phyloP scores from a whole-genome alignment of 2,888 invertebrate species.

The Sympetrum striolatum region DNA sequence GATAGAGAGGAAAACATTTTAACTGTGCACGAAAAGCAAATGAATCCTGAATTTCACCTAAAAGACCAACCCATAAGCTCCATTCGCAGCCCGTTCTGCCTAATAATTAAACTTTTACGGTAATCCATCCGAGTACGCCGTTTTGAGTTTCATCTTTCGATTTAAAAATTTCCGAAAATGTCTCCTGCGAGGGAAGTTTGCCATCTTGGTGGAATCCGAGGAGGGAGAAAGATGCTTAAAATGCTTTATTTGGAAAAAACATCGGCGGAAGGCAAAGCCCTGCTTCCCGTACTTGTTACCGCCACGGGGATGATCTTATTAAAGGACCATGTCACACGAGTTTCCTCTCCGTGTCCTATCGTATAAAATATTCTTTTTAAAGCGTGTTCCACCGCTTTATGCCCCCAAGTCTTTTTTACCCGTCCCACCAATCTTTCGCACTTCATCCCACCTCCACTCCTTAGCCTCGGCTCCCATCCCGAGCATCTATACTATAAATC shows the following conservation, averaged over 20 bases:
- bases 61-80: too few species aligned
- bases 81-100: too few species aligned
- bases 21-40: too few species aligned
- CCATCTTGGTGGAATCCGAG: background rate
- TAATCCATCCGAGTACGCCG: too few species aligned
- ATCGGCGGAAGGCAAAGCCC: background rate
- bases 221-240: background rate
- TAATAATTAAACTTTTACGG: too few species aligned
- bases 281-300: background rate
- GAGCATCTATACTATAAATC: background rate
- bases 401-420: background rate
- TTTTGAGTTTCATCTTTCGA: too few species aligned
- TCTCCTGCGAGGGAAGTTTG: background rate
- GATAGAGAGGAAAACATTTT: too few species aligned
- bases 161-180: background rate
- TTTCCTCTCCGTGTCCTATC: background rate
- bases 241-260: background rate
- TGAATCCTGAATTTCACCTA: too few species aligned
- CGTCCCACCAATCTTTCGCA: background rate
- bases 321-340: background rate
- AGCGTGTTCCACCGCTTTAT: background rate
- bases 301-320: background rate
- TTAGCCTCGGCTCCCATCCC: background rate
- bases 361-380: slow-evolving; percentile 30
- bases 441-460: background rate